A percentile compares a stretch with the other conserved stretches of the same genome.
These are phyloP conservation scores for Oxyteleia sp. DNA, from an alignment of 2,888 invertebrate genomes.

Conservation along the genomic window DNA sequence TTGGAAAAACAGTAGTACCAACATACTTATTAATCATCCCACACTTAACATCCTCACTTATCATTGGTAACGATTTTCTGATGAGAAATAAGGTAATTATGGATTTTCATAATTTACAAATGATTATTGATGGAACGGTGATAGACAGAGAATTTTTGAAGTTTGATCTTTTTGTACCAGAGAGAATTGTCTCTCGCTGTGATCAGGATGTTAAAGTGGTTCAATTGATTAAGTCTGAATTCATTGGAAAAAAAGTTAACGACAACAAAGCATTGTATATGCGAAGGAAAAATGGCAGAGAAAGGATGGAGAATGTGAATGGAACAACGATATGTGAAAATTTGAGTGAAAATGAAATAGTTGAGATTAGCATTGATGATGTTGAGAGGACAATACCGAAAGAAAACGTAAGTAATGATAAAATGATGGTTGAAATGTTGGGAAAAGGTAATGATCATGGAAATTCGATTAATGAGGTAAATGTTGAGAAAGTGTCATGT, in stretches of 20 bases:
- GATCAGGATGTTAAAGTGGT: neutral
- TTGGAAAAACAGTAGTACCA: neutral
- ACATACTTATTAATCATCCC: neutral
- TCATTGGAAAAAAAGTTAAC: too few species aligned
- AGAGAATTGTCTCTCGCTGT: neutral
- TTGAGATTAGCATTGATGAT: too few species aligned
- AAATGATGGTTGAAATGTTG: too few species aligned
- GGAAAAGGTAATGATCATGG: too few species aligned
- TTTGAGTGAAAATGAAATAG: too few species aligned
- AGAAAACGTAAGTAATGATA: too few species aligned
- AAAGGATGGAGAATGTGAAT: too few species aligned
- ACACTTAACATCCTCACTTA: neutral
- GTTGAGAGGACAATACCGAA: too few species aligned
- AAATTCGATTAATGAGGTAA: neutral
- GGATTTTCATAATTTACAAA: neutral
- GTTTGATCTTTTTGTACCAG: neutral
- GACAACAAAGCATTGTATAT: too few species aligned
- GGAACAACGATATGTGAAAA: too few species aligned
- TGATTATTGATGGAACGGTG: neutral
- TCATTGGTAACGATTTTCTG: conserved; percentile 18
- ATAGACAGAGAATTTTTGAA: neutral
- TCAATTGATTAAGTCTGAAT: neutral
- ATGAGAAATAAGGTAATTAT: conserved; percentile 2
- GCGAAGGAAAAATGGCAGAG: too few species aligned
- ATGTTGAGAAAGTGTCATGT: neutral